Evolutionary conservation across 2,888 invertebrate species (phyloP), one percentile per base, ranked within the genome.

Genomic region (Pollenia labialis): DNA sequence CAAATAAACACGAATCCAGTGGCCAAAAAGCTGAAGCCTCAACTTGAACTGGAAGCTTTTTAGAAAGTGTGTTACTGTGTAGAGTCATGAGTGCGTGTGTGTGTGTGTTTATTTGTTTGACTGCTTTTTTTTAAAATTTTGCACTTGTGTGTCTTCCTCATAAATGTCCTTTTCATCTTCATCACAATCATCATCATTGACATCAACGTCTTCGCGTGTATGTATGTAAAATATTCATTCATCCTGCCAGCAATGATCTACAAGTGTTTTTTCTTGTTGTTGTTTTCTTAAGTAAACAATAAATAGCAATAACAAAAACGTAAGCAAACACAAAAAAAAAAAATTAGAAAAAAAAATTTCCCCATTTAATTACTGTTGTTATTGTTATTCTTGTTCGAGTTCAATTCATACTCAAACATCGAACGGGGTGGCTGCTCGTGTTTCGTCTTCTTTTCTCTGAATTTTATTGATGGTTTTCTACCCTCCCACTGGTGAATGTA

Each of bases 61-160:
- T 4, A 9, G 42, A 12, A 52, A n/a, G 23, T 44, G 44, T 69
- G 44, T 16, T 1, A 16, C 18, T 11, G 11, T 32, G 32, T 32
- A 1, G 11, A 16, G 4, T 23, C 44, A 16, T 40, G 4, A 46
- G 16, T 10, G 12, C n/a, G 44, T 64, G 10, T 42, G n/a, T 64
- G 10, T 42, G n/a, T 40, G 1, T 23, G 40, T 52, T 69, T 44
- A 32, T 56, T 81, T 81, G n/a, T 64, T 74, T 81, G 72, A 72
- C 72, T 81, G 72, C 81, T 66, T 64, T 12, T 40, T 42, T 40
- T 60, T 40, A 16, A 16, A 62, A 48, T 44, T 48, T 68, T 40
- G 72, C 81, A 81, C 56, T 81, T 81, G 56, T 81, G 48, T 66
- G 81, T 56, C 64, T 81, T 81, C 81, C 3, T 11, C 12, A 40